These are phyloP conservation scores for Calliscelio sp. DNA, from an alignment of 2,888 invertebrate genomes.

Conservation along the genomic window DNA sequence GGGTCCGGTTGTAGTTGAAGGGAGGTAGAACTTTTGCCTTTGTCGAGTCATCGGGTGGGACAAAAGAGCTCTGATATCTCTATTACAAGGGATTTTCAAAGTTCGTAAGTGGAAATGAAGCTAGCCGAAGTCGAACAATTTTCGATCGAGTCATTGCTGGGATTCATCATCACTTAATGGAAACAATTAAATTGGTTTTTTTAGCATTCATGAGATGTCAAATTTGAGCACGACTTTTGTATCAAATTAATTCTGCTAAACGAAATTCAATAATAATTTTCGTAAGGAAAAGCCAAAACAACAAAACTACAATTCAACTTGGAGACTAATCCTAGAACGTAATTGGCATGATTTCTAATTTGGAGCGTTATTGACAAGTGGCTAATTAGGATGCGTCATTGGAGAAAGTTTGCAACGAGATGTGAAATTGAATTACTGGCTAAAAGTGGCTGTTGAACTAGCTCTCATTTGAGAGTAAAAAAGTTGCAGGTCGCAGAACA, in stretches of 20 bases:
- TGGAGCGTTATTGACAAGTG: too few relatives aligned
- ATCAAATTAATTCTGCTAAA: background rate
- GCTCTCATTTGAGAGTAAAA: background rate
- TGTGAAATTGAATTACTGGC: background rate
- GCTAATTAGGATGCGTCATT: too few relatives aligned
- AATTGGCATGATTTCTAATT: too few relatives aligned
- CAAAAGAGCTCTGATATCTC: constrained; percentile 12
- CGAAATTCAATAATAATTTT: constrained; percentile 13
- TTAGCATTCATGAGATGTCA: too few relatives aligned
- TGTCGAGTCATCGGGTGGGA: constrained; percentile 6
- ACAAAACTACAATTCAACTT: too few relatives aligned
- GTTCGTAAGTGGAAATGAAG: constrained; percentile 12
- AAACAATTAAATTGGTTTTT: too few relatives aligned
- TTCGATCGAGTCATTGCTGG: background rate
- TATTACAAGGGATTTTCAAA: constrained; percentile 23
- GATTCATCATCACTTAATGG: constrained; percentile 16
- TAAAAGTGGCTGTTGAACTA: background rate
- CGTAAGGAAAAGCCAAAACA: background rate
- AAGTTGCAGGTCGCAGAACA: background rate
- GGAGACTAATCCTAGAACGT: background rate
- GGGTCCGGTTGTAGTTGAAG: constrained; percentile 6
- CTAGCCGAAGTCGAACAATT: background rate
- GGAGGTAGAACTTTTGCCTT: constrained; percentile 5
- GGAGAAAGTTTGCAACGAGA: too few relatives aligned
- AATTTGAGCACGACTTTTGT: background rate